phyloP scores from a whole-genome alignment of 92 coral and sea anemone species.

The Phymanthus crucifer region DNA sequence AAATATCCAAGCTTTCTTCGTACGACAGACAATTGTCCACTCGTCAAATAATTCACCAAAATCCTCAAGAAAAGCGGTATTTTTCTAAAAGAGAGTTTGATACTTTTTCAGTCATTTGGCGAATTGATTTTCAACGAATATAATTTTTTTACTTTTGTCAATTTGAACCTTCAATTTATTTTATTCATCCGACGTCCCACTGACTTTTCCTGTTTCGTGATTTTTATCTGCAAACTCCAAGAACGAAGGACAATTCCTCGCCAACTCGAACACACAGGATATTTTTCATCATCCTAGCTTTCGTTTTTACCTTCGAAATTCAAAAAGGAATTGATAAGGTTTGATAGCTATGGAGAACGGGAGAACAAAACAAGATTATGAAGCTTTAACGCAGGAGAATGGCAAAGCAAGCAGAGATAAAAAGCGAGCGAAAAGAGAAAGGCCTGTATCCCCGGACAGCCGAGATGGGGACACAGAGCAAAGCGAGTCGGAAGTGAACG shows the following conservation, averaged over 20 bases:
- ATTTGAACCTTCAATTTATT: background rate
- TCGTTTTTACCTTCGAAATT: background rate
- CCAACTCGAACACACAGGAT: background rate
- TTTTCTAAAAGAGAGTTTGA: background rate
- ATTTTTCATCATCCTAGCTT: background rate
- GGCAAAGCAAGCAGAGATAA: background rate
- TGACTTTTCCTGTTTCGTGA: background rate
- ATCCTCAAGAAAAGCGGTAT: no score
- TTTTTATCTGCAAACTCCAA: background rate
- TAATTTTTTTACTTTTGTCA: background rate
- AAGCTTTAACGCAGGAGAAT: constrained; percentile 1
- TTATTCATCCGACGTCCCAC: background rate
- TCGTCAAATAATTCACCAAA: no score
- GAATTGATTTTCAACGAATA: no score
- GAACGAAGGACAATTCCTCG: background rate
- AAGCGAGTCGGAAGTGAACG: constrained; percentile 45
- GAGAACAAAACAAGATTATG: background rate
- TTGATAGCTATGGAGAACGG: constrained; percentile 6
- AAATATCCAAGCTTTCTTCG: background rate
- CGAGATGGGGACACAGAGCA: constrained; percentile 57
- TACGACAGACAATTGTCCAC: no score
- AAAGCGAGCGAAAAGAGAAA: background rate
- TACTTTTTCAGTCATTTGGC: background rate
- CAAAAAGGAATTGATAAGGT: background rate
- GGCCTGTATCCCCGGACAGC: constrained; percentile 22